phyloP scores from a whole-genome alignment of 2,888 invertebrate genomes.

The Anagyrus pseudococci region DNA sequence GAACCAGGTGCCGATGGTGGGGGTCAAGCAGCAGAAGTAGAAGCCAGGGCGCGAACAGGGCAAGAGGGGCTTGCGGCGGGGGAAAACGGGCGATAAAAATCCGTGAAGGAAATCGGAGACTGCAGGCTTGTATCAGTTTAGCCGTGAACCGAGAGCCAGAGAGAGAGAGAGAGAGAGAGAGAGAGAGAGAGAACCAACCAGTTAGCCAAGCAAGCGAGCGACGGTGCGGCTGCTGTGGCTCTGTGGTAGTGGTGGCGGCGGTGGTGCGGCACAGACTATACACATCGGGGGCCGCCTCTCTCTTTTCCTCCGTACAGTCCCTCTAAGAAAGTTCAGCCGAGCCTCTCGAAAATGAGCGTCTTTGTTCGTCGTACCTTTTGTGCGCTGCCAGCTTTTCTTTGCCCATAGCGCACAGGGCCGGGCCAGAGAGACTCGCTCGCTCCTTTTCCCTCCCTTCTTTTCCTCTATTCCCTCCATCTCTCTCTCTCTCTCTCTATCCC shows the following conservation, averaged over 20 bases:
- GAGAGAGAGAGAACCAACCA: not conserved
- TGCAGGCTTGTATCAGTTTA: constrained; percentile 33
- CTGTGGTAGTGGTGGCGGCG: not conserved
- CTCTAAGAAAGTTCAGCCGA: constrained; percentile 30
- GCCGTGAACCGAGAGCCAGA: constrained; percentile 24
- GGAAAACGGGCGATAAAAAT: constrained; percentile 17
- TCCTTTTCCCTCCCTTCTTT: not conserved
- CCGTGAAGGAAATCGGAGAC: constrained; percentile 31
- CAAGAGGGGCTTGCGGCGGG: not conserved
- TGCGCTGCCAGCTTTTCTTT: not conserved
- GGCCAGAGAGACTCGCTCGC: not conserved
- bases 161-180: not conserved
- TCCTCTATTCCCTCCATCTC: not conserved
- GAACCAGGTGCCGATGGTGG: too few species aligned
- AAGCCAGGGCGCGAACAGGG: not conserved
- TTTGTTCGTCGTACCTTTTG: constrained; percentile 31
- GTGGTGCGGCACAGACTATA: not conserved
- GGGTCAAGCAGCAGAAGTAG: too few species aligned
- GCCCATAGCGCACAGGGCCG: not conserved
- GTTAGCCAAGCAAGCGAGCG: not conserved
- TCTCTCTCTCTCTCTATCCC: not conserved
- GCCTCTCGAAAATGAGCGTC: constrained; percentile 9
- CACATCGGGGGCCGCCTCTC: too few species aligned
- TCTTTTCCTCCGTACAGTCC: constrained; percentile 22
- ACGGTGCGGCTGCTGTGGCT: not conserved